These are phyloP conservation scores for Cordilura impudica DNA, from an alignment of 2,888 invertebrate species.

Conservation along the genomic window DNA sequence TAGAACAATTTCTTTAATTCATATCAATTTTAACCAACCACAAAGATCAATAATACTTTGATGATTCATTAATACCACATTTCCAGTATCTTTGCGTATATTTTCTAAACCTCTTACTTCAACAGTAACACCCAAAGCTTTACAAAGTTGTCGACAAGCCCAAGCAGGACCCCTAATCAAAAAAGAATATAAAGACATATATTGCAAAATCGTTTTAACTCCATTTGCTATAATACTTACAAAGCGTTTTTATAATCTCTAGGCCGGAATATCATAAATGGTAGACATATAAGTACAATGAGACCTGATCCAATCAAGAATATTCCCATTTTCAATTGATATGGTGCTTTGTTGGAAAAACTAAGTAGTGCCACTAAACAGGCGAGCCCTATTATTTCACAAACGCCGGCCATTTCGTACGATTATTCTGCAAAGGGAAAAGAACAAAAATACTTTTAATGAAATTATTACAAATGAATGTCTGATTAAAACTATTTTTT, in stretches of 20 bases:
- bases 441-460: too few species aligned
- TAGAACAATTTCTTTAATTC: neutral
- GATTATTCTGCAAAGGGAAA: slow-evolving; percentile 30
- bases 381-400: slow-evolving; percentile 74
- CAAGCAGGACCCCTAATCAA: slow-evolving; percentile 84
- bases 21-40: slow-evolving; percentile 79
- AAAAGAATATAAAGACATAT: neutral
- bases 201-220: neutral
- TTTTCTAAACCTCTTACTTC: slow-evolving; percentile 87
- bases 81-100: slow-evolving; percentile 85
- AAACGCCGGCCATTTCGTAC: slow-evolving; percentile 71
- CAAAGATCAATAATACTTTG: slow-evolving; percentile 92
- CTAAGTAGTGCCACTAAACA: slow-evolving; percentile 73
- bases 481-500: too few species aligned
- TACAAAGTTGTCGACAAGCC: slow-evolving; percentile 79
- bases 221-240: slow-evolving; percentile 82
- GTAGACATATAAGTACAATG: slow-evolving; percentile 82
- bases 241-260: slow-evolving; percentile 87
- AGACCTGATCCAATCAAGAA: slow-evolving; percentile 82
- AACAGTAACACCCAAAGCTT: slow-evolving; percentile 83
- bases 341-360: slow-evolving; percentile 80
- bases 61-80: slow-evolving; percentile 91
- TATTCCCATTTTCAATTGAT: slow-evolving; percentile 84
- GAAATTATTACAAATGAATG: too few species aligned
- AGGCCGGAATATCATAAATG: slow-evolving; percentile 86